These are phyloP conservation scores for Antheraea assamensis DNA, from an alignment of 2,888 invertebrate species.

Conservation along the genomic window DNA sequence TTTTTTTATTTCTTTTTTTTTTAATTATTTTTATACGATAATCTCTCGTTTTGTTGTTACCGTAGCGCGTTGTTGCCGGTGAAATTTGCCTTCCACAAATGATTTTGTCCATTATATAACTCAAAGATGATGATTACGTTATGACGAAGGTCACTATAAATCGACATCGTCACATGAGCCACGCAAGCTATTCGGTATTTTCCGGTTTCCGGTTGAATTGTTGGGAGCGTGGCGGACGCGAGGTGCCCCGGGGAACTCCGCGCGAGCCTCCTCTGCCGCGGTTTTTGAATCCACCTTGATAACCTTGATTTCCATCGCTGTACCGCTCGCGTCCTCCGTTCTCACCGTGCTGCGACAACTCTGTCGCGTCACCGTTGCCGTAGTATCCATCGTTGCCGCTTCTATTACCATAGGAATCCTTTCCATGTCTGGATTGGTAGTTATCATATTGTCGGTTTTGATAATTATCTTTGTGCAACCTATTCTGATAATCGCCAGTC, in stretches of 20 bases:
- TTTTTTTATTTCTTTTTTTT: constrained; percentile 76
- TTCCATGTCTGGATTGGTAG: constrained; percentile 62
- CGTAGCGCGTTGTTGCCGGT: constrained; percentile 85
- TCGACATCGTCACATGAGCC: constrained; percentile 39
- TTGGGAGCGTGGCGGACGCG: constrained; percentile 56
- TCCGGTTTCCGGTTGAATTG: constrained; percentile 70
- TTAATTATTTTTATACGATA: constrained; percentile 77
- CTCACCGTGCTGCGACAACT: constrained; percentile 73
- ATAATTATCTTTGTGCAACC: constrained; percentile 63
- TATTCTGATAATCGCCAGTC: constrained; percentile 58
- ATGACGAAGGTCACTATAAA: constrained; percentile 33
- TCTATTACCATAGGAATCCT: constrained; percentile 58
- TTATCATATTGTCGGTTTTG: constrained; percentile 63
- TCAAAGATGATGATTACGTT: constrained; percentile 36
- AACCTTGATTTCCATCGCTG: constrained; percentile 71
- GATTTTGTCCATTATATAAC: constrained; percentile 70
- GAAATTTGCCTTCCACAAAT: constrained; percentile 86
- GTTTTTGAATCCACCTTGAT: constrained; percentile 81
- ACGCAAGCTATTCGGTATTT: constrained; percentile 55
- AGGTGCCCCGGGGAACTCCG: constrained; percentile 49
- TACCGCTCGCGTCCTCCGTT: constrained; percentile 79
- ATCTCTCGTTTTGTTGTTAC: constrained; percentile 81
- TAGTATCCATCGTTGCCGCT: constrained; percentile 63
- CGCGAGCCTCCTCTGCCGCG: constrained; percentile 76
- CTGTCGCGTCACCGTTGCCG: constrained; percentile 68